Evolutionary conservation across 2,888 invertebrate species (phyloP), one percentile per base, ranked within the genome.

Genomic region (Eilema sororculum): DNA sequence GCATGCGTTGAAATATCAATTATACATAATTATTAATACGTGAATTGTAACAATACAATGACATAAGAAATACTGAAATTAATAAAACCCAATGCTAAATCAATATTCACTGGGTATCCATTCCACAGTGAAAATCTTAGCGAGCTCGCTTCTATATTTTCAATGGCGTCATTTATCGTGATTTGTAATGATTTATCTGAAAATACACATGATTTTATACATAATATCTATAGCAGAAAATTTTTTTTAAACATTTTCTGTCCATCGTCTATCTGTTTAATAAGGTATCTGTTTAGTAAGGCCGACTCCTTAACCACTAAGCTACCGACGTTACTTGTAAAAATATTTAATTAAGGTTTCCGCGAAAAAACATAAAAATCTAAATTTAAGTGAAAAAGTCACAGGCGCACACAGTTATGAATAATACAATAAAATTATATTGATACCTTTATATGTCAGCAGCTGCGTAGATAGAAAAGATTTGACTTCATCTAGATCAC

Each of bases 11-110:
- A n/a, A n/a, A n/a, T n/a, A n/a, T n/a, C n/a, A n/a, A n/a, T n/a
- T n/a, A n/a, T n/a, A n/a, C n/a, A n/a, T n/a, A n/a, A n/a, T n/a
- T n/a, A n/a, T n/a, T n/a, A n/a, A 56, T 56, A 52, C 8, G 25
- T 66, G 37, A 37, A 63, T 13, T 70, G 64, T 46, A 56, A 52
- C 24, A 67, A 28, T 6, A 74, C 67, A n/a, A 67, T 67, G 13
- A 67, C 30, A 30, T 67, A 67, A 30, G 60, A 30, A 28, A 60
- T 60, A 28, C 60, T 52, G 1, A 61, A 24, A 37, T 60, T 46
- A 30, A 60, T 46, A 28, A 52, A 67, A 9, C 60, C 52, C 9
- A 61, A 5, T 10, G 33, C 67, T n/a, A 67, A 52, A 41, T 46
- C 52, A 4, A 61, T 61, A 22, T 61, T 46, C 28, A 67, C 28